phyloP scores from a whole-genome alignment of 2,113 vertebrate species.

The Paramormyrops kingsleyae region DNA sequence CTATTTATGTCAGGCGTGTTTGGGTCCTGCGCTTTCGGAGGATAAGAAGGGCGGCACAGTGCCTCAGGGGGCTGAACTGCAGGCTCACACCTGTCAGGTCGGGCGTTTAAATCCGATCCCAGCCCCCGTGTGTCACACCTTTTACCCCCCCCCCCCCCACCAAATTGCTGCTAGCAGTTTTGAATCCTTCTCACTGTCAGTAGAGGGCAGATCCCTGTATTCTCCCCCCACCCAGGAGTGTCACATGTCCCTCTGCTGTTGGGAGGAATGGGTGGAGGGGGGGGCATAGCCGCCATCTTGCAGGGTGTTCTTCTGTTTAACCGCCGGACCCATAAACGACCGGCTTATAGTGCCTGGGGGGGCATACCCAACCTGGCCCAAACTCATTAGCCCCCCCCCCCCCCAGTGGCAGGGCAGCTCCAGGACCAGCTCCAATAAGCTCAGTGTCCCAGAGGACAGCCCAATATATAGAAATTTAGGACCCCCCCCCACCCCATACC shows the following conservation, averaged over 20 bases:
- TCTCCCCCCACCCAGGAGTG: background rate
- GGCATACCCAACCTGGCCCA: constrained; percentile 25
- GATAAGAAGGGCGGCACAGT: too few species aligned
- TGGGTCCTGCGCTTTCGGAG: too few species aligned
- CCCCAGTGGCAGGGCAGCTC: background rate
- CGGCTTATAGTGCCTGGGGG: background rate
- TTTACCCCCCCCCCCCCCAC: background rate
- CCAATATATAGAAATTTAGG: constrained; percentile 44
- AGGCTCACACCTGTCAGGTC: too few species aligned
- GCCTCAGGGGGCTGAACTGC: too few species aligned
- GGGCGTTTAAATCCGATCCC: too few species aligned
- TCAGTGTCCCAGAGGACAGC: constrained; percentile 51
- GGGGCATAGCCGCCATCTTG: background rate
- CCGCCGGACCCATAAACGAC: background rate
- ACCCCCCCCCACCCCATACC: constrained; percentile 21
- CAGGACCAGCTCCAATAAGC: constrained; percentile 36
- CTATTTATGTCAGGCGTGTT: too few species aligned
- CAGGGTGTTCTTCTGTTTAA: background rate
- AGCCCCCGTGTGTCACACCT: background rate
- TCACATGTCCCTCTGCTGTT: background rate
- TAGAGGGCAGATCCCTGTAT: background rate
- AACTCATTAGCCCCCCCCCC: constrained; percentile 44
- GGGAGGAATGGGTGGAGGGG: background rate
- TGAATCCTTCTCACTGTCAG: background rate
- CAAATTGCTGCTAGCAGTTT: too few species aligned